Conservation (phyloP, 30 jellyfish, hydroid and myxozoan species). For the Aurelia coerulea region DNA sequence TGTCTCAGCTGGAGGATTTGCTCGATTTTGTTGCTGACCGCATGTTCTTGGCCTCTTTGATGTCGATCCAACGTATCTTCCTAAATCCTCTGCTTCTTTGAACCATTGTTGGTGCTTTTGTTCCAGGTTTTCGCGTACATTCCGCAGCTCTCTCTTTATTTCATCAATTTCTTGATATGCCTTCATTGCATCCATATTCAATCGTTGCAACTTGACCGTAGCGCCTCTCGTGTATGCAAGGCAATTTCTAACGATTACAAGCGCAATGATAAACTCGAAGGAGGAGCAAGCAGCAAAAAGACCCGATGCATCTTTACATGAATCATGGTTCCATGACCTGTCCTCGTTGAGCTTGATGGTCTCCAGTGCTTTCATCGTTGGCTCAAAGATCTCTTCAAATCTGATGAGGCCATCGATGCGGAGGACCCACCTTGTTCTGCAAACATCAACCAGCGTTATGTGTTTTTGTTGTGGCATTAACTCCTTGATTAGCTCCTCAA, state of each 20-base stretch:
- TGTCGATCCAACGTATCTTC: neutral
- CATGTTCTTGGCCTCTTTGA: neutral
- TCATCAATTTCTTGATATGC: neutral
- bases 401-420: neutral
- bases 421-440: neutral
- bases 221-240: neutral
- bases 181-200: neutral
- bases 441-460: neutral
- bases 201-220: neutral
- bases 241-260: neutral
- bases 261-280: neutral
- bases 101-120: neutral
- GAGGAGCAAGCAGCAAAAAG: neutral
- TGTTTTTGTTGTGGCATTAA: neutral
- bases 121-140: neutral
- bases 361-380: neutral
- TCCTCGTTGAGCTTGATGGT: neutral
- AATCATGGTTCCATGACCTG: neutral
- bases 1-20: conserved; percentile 3
- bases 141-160: neutral
- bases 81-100: neutral
- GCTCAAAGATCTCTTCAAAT: neutral
- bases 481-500: neutral
- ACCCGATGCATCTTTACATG: neutral
- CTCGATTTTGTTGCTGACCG: neutral